Evolutionary conservation across 1,140 invertebrate species (phyloP), one percentile per base, ranked within the genome.

Genomic region (Pogonognathellus flavescens): DNA sequence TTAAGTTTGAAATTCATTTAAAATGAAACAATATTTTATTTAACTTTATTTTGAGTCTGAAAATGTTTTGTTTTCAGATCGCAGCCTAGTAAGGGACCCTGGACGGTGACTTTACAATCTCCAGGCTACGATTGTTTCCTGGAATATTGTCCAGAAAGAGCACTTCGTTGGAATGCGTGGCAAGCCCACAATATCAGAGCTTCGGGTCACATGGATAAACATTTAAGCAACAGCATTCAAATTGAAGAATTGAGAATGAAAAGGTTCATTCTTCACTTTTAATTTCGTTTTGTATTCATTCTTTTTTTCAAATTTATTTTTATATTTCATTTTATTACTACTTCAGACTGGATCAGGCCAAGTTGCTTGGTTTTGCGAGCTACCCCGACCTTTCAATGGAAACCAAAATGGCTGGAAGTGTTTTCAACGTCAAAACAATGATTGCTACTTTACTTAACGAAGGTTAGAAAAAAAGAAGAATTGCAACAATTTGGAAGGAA

Each of bases 381-480:
- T 98, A 93, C 91, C 94, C 93, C 0, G 93, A 97, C 50, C 94
- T 98, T 93, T 96, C 95, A 50, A 97, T 98, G 96, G 94, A 96
- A 92, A 97, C 96, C 0, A 98, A 98, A 93, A 98, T 98, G 96
- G 96, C 96, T 4, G 95, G 94, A 52, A 94, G 90, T 87, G 90
- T 97, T n/a, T 93, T 95, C 31, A 95, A 95, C 91, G 93, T 98
- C 0, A 91, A 94, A 82, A 91, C 93, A 70, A 93, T 95, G 86
- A 91, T 98, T n/a, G 92, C 94, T 76, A 93, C 91, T 87, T 92
- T 97, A 70, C 91, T 90, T 31, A 87, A 81, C 14, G 88, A 89
- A 88, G 89, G 90, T 90, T 86, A 25, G 50, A 80, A n/a, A 1
- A 55, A 14, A 80, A 7, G 5, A 25, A 49, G 11, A 16, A 41